Base-by-base conservation (phyloP, 2,797 vertebrate species). In the Enteromius trimaculatus region DNA sequence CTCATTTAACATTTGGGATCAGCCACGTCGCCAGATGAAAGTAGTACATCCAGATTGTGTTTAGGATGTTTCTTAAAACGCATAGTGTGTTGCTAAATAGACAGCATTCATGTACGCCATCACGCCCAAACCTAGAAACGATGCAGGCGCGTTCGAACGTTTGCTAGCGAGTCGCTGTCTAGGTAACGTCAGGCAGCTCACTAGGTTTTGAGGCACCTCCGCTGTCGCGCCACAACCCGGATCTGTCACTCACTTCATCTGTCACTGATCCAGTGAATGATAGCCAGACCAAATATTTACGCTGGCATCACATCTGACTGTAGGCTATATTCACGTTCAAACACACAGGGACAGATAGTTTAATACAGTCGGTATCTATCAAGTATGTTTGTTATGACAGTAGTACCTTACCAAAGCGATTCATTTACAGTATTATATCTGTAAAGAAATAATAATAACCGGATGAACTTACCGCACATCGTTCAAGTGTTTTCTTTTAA, bases 401-500 rank as follows among this genome's bases (percentile, higher is more conserved):
- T 10, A 37, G 16, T 3, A 11, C 11, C 13, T 69, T 23, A 29
- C 53, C 5, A 39, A 21, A 19, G 47, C 31, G 77, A 69, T 53
- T 68, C 9, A 66, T 39, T 21, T 23, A 29, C 31, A 26, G 3
- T n/a, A 21, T 49, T 11, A 39, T 65, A 37, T 11, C 21, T n/a
- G 47, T 39, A 34, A 37, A 37, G 31, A 23, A 2, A 7, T 26
- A 34, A 53, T 1, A 76, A 55, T 10, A 55, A 19, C 1, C 44
- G 14, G 8, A 14, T 19, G 29, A 21, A 71, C 95, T 92, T 89
- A 95, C 95, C 95, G 39, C 95, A 95, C 95, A 95, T 95, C 84
- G 85, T 89, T 92, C 72, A 72, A 66, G 37, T 21, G 82, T 84
- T 49, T 66, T 58, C n/a, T 84, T 34, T 64, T 17, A 60, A 82